Evolutionary conservation across 2,888 invertebrate species (phyloP).

Genomic region (Lithophane socia): DNA sequence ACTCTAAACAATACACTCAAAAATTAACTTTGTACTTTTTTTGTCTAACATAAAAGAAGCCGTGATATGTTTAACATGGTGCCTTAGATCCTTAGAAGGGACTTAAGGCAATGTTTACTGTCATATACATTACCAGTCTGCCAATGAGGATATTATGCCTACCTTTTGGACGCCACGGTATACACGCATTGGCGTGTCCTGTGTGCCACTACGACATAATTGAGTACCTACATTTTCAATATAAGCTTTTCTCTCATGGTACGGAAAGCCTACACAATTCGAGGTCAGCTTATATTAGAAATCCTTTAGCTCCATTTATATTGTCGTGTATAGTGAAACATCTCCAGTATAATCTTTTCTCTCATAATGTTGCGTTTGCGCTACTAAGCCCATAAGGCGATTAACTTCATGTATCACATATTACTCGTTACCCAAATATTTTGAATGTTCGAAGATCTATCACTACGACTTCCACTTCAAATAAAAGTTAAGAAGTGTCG

Average conservation of each 20-base stretch:
- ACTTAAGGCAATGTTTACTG: not conserved
- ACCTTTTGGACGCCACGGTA: not conserved
- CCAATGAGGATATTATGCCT: conserved; percentile 1
- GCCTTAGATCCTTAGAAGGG: not conserved
- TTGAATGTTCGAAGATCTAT: conserved; percentile 46
- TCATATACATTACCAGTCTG: not conserved
- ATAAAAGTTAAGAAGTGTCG: conserved; percentile 39
- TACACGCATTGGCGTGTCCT: not conserved
- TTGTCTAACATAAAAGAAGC: conserved; percentile 26
- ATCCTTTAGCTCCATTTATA: not conserved
- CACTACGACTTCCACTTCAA: conserved; percentile 43
- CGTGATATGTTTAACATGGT: conserved; percentile 41
- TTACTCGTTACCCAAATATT: conserved; percentile 10
- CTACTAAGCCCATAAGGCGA: conserved; percentile 11
- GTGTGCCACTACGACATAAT: not conserved
- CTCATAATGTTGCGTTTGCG: conserved; percentile 7
- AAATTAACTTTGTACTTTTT: conserved; percentile 74
- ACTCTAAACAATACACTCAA: conserved; percentile 63
- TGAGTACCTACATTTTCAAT: too few species aligned
- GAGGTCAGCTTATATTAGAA: not conserved
- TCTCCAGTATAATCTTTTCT: too few species aligned
- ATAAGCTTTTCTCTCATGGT: not conserved
- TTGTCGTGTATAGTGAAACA: too few species aligned
- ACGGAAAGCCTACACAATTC: not conserved
- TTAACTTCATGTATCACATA: conserved; percentile 11